These are phyloP conservation scores for Agraylea sexmaculata DNA, from an alignment of 1,140 invertebrate species.

Conservation along the genomic window DNA sequence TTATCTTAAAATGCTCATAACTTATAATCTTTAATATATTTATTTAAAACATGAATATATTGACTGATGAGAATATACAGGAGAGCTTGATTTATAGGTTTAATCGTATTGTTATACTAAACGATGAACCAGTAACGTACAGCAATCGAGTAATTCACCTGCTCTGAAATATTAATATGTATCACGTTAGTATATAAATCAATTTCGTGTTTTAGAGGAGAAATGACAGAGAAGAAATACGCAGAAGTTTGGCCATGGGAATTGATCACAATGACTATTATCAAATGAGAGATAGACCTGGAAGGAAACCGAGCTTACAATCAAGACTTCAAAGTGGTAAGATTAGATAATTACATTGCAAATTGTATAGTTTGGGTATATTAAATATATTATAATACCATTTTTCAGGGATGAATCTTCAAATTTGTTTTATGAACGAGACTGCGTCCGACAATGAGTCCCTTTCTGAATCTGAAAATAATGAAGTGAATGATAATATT, in stretches of 20 bases:
- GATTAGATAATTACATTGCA: constrained; percentile 14
- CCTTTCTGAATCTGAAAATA: constrained; percentile 53
- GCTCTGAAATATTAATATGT: too few relatives aligned
- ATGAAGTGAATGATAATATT: constrained; percentile 15
- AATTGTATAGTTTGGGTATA: constrained; percentile 1
- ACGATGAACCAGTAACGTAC: too few relatives aligned
- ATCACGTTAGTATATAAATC: too few relatives aligned
- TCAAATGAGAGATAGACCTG: constrained; percentile 47
- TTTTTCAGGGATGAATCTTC: constrained; percentile 73
- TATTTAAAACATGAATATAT: too few relatives aligned
- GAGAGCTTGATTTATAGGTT: too few relatives aligned
- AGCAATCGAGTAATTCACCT: too few relatives aligned
- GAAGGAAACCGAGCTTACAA: constrained; percentile 76
- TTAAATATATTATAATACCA: constrained; percentile 29
- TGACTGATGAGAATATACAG: too few relatives aligned
- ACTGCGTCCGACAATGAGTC: constrained; percentile 73
- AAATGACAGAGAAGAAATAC: constrained; percentile 86
- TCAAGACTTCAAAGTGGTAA: constrained; percentile 74
- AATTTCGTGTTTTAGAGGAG: constrained; percentile 66
- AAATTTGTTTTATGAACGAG: constrained; percentile 94
- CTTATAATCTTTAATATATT: too few relatives aligned
- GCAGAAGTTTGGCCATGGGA: constrained; percentile 77
- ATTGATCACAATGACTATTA: constrained; percentile 66
- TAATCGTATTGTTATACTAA: too few relatives aligned
- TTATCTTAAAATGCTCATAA: too few relatives aligned